Percentiles rank a stretch among this genome's conserved stretches.
These are phyloP conservation scores for Trichacis sp. DNA, from an alignment of 2,888 invertebrate genomes.

Conservation along the genomic window DNA sequence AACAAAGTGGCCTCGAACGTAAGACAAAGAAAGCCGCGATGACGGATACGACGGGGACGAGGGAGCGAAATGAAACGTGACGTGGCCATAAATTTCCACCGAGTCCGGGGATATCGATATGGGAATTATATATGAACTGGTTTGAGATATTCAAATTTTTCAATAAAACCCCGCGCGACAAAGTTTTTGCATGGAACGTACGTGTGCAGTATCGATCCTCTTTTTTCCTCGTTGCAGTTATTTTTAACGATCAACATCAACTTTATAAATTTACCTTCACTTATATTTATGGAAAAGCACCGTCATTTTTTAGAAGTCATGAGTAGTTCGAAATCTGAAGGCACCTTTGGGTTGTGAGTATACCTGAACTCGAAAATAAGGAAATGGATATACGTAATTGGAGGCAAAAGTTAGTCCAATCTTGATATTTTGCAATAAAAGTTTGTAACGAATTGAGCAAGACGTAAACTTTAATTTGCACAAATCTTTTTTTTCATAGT, in stretches of 20 bases:
- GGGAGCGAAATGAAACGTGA: slow-evolving; percentile 5
- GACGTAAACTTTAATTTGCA: too few species aligned
- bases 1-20: background rate
- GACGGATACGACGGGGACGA: background rate
- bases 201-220: too few species aligned
- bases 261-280: too few species aligned
- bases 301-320: too few species aligned
- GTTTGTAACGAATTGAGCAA: too few species aligned
- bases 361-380: slow-evolving; percentile 21
- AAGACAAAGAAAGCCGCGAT: slow-evolving; percentile 2
- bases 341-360: background rate
- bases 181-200: background rate
- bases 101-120: slow-evolving; percentile 22
- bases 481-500: too few species aligned
- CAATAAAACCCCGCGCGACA: background rate
- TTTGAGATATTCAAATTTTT: slow-evolving; percentile 20
- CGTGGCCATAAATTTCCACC: slow-evolving; percentile 17
- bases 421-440: too few species aligned
- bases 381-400: too few species aligned
- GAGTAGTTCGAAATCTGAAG: background rate
- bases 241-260: too few species aligned
- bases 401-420: too few species aligned
- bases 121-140: slow-evolving; percentile 1
- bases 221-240: too few species aligned
- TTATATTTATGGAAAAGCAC: too few species aligned